These are phyloP conservation scores for Chorisops tibialis DNA, from an alignment of 2,888 invertebrate species.

Conservation along the genomic window DNA sequence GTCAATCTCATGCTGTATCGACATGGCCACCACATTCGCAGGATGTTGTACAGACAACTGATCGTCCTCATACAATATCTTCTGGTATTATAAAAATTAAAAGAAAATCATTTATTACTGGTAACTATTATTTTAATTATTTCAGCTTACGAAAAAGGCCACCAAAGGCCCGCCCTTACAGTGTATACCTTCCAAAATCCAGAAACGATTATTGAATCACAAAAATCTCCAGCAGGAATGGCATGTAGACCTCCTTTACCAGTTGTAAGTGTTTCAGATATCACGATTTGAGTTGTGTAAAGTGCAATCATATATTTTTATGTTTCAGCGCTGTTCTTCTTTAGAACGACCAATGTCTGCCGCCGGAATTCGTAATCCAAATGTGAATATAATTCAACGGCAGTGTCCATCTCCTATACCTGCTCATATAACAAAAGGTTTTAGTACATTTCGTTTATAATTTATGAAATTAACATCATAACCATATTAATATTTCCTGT, in stretches of 20 bases:
- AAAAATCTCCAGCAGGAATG: constrained; percentile 56
- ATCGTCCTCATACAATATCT: constrained; percentile 90
- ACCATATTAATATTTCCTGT: too few relatives aligned
- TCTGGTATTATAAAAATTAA: constrained; percentile 58
- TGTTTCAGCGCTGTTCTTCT: constrained; percentile 73
- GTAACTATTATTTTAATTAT: constrained; percentile 7
- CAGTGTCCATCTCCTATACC: constrained; percentile 69
- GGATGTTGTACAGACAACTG: constrained; percentile 59
- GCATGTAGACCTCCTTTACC: constrained; percentile 68
- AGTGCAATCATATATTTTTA: background rate
- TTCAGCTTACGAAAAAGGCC: constrained; percentile 79
- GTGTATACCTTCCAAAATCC: constrained; percentile 86
- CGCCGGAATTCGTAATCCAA: constrained; percentile 47
- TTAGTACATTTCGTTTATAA: background rate
- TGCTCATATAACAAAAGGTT: constrained; percentile 74
- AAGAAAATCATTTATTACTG: background rate
- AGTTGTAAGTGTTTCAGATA: constrained; percentile 55
- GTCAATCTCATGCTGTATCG: constrained; percentile 51
- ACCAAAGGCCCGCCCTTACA: constrained; percentile 79
- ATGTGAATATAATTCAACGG: constrained; percentile 52
- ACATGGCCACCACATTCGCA: constrained; percentile 54
- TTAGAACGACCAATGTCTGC: constrained; percentile 75
- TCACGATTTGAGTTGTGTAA: background rate
- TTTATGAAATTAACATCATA: constrained; percentile 9
- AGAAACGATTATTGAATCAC: constrained; percentile 54